Percentiles rank a stretch among this genome's conserved stretches.
Evolutionary conservation across 1,140 invertebrate species (phyloP).

Genomic region (Drosophila paulistorum): DNA sequence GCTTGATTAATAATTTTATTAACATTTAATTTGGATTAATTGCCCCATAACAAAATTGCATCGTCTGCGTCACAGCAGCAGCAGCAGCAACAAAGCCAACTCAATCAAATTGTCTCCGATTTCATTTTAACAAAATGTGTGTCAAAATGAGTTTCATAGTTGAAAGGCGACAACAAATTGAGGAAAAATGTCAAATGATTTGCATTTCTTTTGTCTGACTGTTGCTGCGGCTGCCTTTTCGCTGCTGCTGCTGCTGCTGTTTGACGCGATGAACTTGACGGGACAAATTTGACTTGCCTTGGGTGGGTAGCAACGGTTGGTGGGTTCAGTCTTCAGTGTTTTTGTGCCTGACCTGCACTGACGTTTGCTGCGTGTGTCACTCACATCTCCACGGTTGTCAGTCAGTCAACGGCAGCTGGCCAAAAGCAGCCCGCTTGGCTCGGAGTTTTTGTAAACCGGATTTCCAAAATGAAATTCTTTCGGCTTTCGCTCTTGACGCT

Average conservation of each 20-base stretch:
- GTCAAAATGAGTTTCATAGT: slow-evolving; percentile 61
- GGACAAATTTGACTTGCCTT: slow-evolving; percentile 15
- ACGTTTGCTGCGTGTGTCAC: slow-evolving; percentile 62
- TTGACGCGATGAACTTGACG: slow-evolving; percentile 62
- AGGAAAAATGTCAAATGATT: slow-evolving; percentile 41
- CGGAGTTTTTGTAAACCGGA: slow-evolving; percentile 61
- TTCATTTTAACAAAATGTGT: slow-evolving; percentile 48
- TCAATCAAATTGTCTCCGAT: slow-evolving; percentile 25
- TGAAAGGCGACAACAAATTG: slow-evolving; percentile 21
- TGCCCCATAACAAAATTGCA: slow-evolving; percentile 48
- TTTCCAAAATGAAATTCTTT: slow-evolving; percentile 62
- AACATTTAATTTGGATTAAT: slow-evolving; percentile 67
- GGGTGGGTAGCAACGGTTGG: slow-evolving; percentile 13
- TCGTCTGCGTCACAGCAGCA: slow-evolving; percentile 18
- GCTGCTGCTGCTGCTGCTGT: slow-evolving; percentile 10
- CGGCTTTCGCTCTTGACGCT: slow-evolving; percentile 53
- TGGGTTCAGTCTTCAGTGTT: neutral
- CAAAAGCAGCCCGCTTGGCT: slow-evolving; percentile 41
- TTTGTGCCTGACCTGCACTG: slow-evolving; percentile 49
- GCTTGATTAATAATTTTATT: slow-evolving; percentile 71
- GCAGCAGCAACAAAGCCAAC: slow-evolving; percentile 19
- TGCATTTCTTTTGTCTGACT: slow-evolving; percentile 59
- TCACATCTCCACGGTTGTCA: slow-evolving; percentile 53
- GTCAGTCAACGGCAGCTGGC: slow-evolving; percentile 32
- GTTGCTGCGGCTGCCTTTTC: neutral